Base-by-base conservation (phyloP, 2,888 invertebrate genomes). In the Hemithea aestivaria region DNA sequence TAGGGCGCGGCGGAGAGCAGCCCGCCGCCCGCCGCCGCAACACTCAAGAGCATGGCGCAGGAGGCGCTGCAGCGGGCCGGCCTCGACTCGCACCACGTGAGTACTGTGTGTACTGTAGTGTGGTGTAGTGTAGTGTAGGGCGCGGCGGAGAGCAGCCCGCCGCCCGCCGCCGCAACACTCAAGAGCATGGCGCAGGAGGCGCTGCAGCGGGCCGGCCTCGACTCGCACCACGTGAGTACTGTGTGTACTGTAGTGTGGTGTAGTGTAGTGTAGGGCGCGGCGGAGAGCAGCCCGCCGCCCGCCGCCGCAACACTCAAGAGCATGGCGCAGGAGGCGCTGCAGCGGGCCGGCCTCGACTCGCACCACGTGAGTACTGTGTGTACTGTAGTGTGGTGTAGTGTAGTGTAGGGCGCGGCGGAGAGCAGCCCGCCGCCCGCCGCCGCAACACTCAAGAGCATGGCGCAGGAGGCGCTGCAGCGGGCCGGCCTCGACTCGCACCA, bases 111-210 rank as follows among this genome's bases (percentile, higher is more conserved):
- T n/a, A 29, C 20, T n/a, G n/a, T n/a, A n/a, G n/a, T n/a, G n/a
- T n/a, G n/a, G n/a, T n/a, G n/a, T n/a, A n/a, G n/a, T n/a, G n/a
- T n/a, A n/a, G n/a, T n/a, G n/a, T n/a, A n/a, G 42, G 41, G 43
- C 22, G 36, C 47, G n/a, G n/a, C n/a, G n/a, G n/a, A n/a, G n/a
- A n/a, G n/a, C n/a, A n/a, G n/a, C n/a, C n/a, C n/a, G n/a, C n/a
- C n/a, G n/a, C n/a, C n/a, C 11, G 49, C 92, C 61, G 92, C 95
- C 88, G 93, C 94, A 43, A 92, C 96, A 55, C 89, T 96, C 67
- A 96, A 96, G 89, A 93, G 94, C 58, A 97, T 97, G 90, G 97
- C 97, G 73, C 96, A 96, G 88, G 96, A 97, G 85, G 97, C 94
- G 63, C 95, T 97, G 72, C 94, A 94, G 75, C 90, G 94, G 56